phyloP scores from a whole-genome alignment of 2,888 invertebrate genomes.

The Synanthedon tipuliformis region DNA sequence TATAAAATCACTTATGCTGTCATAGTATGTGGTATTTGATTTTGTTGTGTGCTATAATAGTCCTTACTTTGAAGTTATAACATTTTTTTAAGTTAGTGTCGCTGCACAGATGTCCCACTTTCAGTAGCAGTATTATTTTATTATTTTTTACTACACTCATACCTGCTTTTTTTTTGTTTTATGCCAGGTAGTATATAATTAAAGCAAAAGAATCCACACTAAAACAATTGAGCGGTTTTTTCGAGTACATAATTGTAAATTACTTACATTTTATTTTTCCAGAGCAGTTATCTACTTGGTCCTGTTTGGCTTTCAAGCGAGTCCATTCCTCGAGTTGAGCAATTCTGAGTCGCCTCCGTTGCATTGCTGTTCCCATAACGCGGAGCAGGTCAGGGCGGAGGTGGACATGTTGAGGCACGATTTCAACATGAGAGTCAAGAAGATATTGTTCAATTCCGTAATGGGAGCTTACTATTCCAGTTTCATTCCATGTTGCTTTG shows the following conservation, averaged over 20 bases:
- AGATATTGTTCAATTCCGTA: slow-evolving; percentile 86
- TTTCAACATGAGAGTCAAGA: slow-evolving; percentile 90
- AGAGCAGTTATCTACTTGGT: slow-evolving; percentile 83
- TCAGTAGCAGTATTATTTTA: neutral
- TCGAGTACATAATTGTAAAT: too few relatives aligned
- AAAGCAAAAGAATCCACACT: too few relatives aligned
- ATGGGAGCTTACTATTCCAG: slow-evolving; percentile 89
- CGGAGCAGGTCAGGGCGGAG: slow-evolving; percentile 81
- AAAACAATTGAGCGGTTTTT: too few relatives aligned
- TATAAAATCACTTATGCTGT: too few relatives aligned
- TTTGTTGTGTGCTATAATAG: too few relatives aligned
- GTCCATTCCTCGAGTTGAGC: slow-evolving; percentile 79
- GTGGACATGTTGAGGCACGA: slow-evolving; percentile 86
- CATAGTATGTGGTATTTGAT: too few relatives aligned
- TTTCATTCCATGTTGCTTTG: slow-evolving; percentile 90
- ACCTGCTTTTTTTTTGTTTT: too few relatives aligned
- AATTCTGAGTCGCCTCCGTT: slow-evolving; percentile 71
- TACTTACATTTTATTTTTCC: slow-evolving; percentile 5
- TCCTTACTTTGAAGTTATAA: too few relatives aligned
- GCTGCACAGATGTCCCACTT: neutral
- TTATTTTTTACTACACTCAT: too few relatives aligned
- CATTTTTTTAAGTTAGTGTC: too few relatives aligned
- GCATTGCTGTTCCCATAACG: slow-evolving; percentile 82
- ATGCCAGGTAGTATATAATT: too few relatives aligned
- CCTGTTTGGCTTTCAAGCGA: slow-evolving; percentile 82